A percentile compares a stretch with the other conserved stretches of the same genome.
Evolutionary conservation across 2,888 invertebrate species (phyloP).

Genomic region (Euplagia quadripunctaria): DNA sequence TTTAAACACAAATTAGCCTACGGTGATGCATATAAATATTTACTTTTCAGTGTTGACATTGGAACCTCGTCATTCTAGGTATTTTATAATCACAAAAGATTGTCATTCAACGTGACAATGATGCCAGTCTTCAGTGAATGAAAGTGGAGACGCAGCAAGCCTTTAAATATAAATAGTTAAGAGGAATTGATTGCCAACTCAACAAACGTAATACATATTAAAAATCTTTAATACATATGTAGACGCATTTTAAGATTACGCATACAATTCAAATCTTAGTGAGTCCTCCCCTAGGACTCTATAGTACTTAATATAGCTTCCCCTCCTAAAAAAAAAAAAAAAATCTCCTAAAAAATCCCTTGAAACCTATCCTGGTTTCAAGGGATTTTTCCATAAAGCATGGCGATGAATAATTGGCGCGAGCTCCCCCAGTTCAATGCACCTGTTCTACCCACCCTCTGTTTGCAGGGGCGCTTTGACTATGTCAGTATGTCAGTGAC

Average conservation of each 20-base stretch:
- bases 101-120: too few species aligned
- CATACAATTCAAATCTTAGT: conserved; percentile 1
- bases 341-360: too few species aligned
- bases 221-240: not conserved
- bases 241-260: not conserved
- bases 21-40: too few species aligned
- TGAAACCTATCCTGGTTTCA: too few species aligned
- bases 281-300: conserved; percentile 9
- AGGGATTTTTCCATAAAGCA: conserved; percentile 61
- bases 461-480: conserved; percentile 51
- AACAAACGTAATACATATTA: not conserved
- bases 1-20: too few species aligned
- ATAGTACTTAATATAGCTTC: conserved; percentile 35
- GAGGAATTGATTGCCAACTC: too few species aligned
- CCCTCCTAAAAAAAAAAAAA: conserved; percentile 38
- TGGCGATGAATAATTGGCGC: conserved; percentile 71
- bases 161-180: too few species aligned
- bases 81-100: too few species aligned
- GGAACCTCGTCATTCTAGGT: too few species aligned
- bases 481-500: conserved; percentile 69
- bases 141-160: too few species aligned
- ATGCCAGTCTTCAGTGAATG: too few species aligned
- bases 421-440: conserved; percentile 65
- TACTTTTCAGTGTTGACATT: too few species aligned
- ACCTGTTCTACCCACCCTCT: conserved; percentile 54